Evolutionary conservation across 2,888 invertebrate genomes (phyloP).

Genomic region (Andricus curvator): DNA sequence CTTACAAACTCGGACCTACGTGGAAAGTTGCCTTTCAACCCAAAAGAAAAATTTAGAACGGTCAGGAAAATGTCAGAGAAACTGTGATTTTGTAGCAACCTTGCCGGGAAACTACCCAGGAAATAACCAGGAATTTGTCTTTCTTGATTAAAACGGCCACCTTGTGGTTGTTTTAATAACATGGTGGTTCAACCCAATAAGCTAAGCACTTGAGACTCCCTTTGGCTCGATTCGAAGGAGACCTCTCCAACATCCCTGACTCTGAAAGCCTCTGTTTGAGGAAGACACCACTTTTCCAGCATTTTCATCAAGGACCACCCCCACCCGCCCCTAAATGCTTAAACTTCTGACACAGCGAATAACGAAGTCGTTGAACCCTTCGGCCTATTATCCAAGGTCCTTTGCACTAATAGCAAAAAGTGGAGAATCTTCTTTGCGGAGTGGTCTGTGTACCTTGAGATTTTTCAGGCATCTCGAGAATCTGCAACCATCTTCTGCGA

Average conservation of each 20-base stretch:
- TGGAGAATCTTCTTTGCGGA: neutral
- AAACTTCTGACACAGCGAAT: constrained; percentile 1
- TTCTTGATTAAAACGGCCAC: too few species aligned
- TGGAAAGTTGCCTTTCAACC: too few species aligned
- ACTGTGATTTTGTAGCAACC: too few species aligned
- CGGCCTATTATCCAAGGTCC: constrained; percentile 5
- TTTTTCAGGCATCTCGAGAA: neutral
- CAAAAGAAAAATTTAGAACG: too few species aligned
- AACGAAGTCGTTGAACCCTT: constrained; percentile 4
- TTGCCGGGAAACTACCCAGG: too few species aligned
- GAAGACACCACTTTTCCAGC: neutral
- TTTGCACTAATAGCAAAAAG: constrained; percentile 8
- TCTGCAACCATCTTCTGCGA: neutral
- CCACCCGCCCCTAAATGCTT: neutral
- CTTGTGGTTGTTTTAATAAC: neutral
- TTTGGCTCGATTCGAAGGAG: neutral
- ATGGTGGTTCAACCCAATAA: neutral
- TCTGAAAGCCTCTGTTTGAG: constrained; percentile 1
- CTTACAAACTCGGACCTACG: too few species aligned
- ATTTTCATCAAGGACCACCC: neutral
- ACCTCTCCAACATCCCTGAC: neutral
- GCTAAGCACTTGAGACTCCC: neutral
- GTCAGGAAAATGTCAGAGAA: too few species aligned
- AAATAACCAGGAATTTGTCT: too few species aligned
- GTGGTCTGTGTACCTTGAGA: neutral